These are phyloP conservation scores for Ptilorrhoa leucosticta DNA, from an alignment of 2,113 vertebrate genomes.

Conservation along the genomic window DNA sequence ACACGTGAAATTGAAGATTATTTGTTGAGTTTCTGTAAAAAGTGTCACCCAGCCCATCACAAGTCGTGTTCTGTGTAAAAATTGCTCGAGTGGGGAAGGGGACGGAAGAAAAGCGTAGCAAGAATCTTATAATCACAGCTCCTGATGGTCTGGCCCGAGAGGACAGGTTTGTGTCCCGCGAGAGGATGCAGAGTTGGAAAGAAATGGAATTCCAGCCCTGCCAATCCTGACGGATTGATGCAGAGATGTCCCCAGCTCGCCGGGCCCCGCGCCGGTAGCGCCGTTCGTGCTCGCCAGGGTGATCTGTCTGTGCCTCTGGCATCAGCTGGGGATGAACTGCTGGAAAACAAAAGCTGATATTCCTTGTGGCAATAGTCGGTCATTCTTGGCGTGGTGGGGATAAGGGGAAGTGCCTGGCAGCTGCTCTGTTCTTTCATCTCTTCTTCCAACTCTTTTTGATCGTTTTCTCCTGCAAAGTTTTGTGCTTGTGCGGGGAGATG, in stretches of 20 bases:
- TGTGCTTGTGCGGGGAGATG: not conserved
- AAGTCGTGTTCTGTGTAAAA: accelerated
- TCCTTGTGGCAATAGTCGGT: not conserved
- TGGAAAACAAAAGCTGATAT: not conserved
- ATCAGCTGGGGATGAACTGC: not conserved
- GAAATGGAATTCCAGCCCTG: not conserved
- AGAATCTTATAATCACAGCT: not conserved
- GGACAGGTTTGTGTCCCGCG: not conserved
- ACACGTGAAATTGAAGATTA: not conserved
- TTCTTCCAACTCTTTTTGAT: not conserved
- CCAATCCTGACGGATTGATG: not conserved
- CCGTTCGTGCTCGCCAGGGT: accelerated
- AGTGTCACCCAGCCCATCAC: not conserved
- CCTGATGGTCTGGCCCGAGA: not conserved
- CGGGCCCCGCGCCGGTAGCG: not conserved
- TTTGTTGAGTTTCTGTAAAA: not conserved
- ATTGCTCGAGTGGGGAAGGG: not conserved
- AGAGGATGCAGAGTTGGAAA: not conserved
- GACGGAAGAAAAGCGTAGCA: not conserved
- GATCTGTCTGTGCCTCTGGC: not conserved
- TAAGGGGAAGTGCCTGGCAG: not conserved
- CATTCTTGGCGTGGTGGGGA: not conserved
- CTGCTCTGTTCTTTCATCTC: not conserved
- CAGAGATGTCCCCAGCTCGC: not conserved
- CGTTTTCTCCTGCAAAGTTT: not conserved